These are phyloP conservation scores for Cydia splendana DNA, from an alignment of 1,140 invertebrate species.

Conservation along the genomic window DNA sequence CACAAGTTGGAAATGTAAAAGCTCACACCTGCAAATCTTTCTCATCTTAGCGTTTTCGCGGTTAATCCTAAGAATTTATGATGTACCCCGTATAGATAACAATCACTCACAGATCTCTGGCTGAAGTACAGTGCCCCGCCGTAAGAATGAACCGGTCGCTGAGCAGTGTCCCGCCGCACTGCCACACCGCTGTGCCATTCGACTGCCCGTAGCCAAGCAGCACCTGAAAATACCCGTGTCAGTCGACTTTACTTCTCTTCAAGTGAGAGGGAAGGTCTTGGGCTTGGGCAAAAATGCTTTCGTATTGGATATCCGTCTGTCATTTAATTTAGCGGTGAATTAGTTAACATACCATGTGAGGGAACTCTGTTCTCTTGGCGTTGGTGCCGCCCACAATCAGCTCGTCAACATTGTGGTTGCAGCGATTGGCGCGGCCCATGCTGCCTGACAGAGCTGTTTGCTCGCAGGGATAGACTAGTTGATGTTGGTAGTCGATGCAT, in stretches of 20 bases:
- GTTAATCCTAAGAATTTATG: no score
- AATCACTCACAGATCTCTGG: constrained; percentile 22
- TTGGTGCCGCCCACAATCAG: constrained; percentile 51
- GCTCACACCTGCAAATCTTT: not conserved
- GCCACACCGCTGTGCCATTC: constrained; percentile 6
- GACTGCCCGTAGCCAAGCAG: constrained; percentile 41
- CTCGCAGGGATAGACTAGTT: constrained; percentile 47
- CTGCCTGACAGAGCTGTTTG: constrained; percentile 36
- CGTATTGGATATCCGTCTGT: no score
- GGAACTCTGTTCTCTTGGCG: constrained; percentile 45
- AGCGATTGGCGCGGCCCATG: constrained; percentile 36
- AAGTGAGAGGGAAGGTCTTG: no score
- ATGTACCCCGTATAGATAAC: no score
- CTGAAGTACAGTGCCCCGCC: constrained; percentile 39
- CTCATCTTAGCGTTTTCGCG: no score
- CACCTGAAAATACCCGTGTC: constrained; percentile 30
- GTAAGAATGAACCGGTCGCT: constrained; percentile 46
- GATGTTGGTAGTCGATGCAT: constrained; percentile 52
- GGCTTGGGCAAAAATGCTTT: no score
- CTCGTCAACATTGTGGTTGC: constrained; percentile 44
- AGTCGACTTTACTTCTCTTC: no score
- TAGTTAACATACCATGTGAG: constrained; percentile 34
- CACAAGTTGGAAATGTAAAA: not conserved
- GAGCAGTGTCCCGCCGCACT: constrained; percentile 42
- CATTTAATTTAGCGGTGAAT: no score